Evolutionary conservation across 2,888 invertebrate species (phyloP).

Genomic region (Slavum lentiscoides): DNA sequence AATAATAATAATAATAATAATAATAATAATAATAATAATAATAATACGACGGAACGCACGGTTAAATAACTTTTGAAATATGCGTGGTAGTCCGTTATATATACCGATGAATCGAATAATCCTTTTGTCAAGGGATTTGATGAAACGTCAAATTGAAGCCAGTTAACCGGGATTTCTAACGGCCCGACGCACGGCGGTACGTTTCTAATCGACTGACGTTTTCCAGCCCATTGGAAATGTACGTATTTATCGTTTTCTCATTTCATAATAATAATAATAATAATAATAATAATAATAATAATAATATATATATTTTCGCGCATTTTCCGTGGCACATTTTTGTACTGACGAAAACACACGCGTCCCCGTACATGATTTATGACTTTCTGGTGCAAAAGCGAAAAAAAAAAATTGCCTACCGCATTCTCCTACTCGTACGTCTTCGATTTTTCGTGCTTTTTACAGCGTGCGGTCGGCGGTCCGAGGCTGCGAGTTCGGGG

Average conservation of each 20-base stretch:
- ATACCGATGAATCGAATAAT: not conserved
- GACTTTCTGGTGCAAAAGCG: not conserved
- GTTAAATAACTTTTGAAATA: too few relatives aligned
- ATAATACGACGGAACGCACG: too few relatives aligned
- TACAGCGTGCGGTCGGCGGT: too few relatives aligned
- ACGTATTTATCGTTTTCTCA: not conserved
- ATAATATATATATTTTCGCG: not conserved
- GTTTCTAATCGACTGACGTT: constrained; percentile 8
- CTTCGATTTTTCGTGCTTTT: too few relatives aligned
- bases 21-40: too few relatives aligned
- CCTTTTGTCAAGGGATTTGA: not conserved
- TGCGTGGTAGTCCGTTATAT: not conserved
- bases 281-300: too few relatives aligned
- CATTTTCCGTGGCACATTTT: not conserved
- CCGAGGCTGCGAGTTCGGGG: too few relatives aligned
- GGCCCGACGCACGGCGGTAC: not conserved
- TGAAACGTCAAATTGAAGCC: not conserved
- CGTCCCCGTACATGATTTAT: not conserved
- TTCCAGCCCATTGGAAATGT: not conserved
- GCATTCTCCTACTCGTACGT: too few relatives aligned
- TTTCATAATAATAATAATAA: not conserved
- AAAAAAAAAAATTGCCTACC: too few relatives aligned
- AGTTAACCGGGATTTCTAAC: not conserved
- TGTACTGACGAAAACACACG: not conserved
- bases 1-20: too few relatives aligned